phyloP scores from a whole-genome alignment of 1,140 invertebrate genomes.

The Tetragnatha versicolor region DNA sequence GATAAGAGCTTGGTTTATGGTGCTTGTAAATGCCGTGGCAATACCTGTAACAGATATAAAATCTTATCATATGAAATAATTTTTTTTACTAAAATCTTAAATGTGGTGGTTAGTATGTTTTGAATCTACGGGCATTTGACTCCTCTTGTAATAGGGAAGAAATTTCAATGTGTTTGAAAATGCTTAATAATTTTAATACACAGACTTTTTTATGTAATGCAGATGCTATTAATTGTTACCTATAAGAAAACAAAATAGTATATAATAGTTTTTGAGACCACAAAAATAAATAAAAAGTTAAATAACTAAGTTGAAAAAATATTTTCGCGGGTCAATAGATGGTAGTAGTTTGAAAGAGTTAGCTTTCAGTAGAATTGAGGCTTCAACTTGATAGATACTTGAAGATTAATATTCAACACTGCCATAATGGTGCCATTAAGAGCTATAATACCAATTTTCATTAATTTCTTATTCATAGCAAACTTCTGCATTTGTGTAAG shows the following conservation, averaged over 20 bases:
- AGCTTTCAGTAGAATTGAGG: no score
- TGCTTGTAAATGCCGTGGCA: conserved; percentile 11
- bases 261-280: no score
- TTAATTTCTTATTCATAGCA: neutral
- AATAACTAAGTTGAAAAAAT: no score
- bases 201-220: neutral
- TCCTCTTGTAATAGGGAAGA: neutral
- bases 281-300: no score
- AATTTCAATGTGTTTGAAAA: neutral
- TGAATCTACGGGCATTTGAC: neutral
- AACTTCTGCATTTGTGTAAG: neutral
- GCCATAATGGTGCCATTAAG: neutral
- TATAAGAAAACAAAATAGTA: no score
- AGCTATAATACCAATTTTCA: neutral
- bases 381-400: no score
- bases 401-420: no score
- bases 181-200: neutral
- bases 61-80: neutral
- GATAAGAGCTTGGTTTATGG: conserved; percentile 50
- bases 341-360: no score
- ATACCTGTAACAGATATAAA: neutral
- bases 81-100: neutral
- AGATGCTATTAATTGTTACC: neutral
- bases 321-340: no score
- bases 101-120: neutral